Base-by-base conservation (phyloP, 2,113 vertebrate genomes). In the Andinoacara biseriatus region DNA sequence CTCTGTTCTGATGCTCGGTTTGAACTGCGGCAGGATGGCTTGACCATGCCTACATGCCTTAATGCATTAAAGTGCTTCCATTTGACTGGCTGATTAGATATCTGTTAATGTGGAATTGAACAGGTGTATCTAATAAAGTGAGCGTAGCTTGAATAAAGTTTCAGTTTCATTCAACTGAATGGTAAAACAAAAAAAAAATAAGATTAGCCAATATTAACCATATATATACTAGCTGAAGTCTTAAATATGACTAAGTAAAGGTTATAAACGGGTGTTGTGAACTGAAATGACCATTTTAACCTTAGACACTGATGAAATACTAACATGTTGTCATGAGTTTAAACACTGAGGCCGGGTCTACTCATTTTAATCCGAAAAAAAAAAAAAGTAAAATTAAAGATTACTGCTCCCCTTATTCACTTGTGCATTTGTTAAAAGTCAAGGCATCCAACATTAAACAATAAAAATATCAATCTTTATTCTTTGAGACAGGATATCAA, bases 401-500 rank as follows among this genome's bases (percentile, higher is more conserved):
- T 3, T 11, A 31, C 26, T 2, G 52, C 67, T 31, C 29, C 24
- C 14, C 2, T 17, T 31, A 17, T 43, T 58, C 0, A 78, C 24
- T 26, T 61, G n/a, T n/a, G 40, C 43, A 74, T n/a, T 17, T 74
- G 54, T 31, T 1, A 35, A 26, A 13, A 87, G 89, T 87, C 7
- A 87, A 86, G 52, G 89, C 75, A 80, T 38, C 10, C 24, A 40
- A 52, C 26, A 80, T 90, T 83, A 81, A 93, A 95, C 91, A 93
- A 94, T 94, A 95, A 94, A 97, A 95, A 97, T 96, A 84, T 94
- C 95, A 95, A 97, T 92, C 96, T 97, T 99, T 98, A 97, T 98
- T 97, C 96, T 97, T 97, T 95, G 95, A 97, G 96, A 97, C 97
- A 92, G 95, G 95, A 97, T 96, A 97, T 95, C 96, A 97, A 97